Base-by-base conservation (phyloP, 2,113 vertebrate species). In the Oryzias javanicus region DNA sequence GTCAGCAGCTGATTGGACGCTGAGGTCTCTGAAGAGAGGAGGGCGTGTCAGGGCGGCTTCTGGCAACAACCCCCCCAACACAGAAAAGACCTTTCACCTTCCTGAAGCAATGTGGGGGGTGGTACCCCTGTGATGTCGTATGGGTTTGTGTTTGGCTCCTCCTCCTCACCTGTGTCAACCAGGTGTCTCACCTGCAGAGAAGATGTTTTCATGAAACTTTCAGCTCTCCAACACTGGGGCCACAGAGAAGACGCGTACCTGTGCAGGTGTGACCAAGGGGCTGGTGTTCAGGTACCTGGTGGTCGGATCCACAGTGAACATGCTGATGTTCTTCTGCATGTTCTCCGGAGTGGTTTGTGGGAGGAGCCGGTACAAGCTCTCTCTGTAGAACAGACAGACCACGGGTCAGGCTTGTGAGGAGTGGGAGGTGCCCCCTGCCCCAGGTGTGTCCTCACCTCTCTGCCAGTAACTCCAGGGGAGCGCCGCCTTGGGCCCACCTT, bases 321-420 rank as follows among this genome's bases (percentile, higher is more conserved):
- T 90, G 84, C 89, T 92, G 83, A 96, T 92, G 90, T 98, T 98
- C 70, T 95, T 99, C 88, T 93, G 96, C 81, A 98, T 93, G 44
- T 99, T 99, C 86, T 98, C 96, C 4, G 97, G 96, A 14, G 96
- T 99, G 15, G 95, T 98, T 86, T 98, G 96, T 81, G 95, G 95
- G 69, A 98, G 85, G 22, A 98, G 76, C 22, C 95, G 93, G 22
- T 98, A 98, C 78, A 98, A 88, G 77, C 94, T 96, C 83, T 99
- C 97, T 84, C 96, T 98, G 62, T n/a, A 24, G 54, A 19, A 68
- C 5, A 49, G 17, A 61, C 17, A 20, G 2, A 49, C n/a, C n/a
- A 60, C 27, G 41, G 29, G 22, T 29, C 14, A 25, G 8, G 24
- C 44, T 17, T 55, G 0, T 20, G n/a, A 49, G 17, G 13, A 58